Evolutionary conservation across 2,113 vertebrate species (phyloP).

Genomic region (Bos indicus): DNA sequence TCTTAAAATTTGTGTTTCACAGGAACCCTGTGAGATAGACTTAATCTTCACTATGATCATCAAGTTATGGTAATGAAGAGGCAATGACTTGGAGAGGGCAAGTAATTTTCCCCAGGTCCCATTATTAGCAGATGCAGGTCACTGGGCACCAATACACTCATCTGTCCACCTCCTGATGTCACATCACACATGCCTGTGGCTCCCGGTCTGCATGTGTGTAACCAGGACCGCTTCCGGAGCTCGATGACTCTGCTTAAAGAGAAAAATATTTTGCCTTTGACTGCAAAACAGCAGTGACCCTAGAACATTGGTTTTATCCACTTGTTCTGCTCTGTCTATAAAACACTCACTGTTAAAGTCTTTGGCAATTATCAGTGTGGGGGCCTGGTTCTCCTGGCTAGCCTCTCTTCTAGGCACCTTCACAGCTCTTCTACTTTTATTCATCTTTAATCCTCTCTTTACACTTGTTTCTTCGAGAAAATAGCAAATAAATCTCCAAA

Average conservation of each 20-base stretch:
- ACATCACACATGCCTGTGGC: no score
- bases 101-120: background rate
- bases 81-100: background rate
- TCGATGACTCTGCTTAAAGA: background rate
- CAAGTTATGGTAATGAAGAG: background rate
- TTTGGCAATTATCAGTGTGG: background rate
- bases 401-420: background rate
- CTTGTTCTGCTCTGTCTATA: background rate
- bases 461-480: accelerated
- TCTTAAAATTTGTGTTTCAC: background rate
- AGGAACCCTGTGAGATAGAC: background rate
- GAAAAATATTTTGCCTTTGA: background rate
- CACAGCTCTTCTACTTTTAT: background rate
- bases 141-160: no score
- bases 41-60: background rate
- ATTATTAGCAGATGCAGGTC: background rate
- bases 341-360: background rate
- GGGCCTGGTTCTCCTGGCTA: background rate
- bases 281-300: background rate
- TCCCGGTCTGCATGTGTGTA: accelerated
- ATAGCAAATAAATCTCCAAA: background rate
- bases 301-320: background rate
- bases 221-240: accelerated
- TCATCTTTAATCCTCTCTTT: background rate
- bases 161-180: background rate